Percentiles rank a stretch among this genome's conserved stretches.
phyloP scores from a whole-genome alignment of 2,113 vertebrate genomes.

The Bufo gargarizans region DNA sequence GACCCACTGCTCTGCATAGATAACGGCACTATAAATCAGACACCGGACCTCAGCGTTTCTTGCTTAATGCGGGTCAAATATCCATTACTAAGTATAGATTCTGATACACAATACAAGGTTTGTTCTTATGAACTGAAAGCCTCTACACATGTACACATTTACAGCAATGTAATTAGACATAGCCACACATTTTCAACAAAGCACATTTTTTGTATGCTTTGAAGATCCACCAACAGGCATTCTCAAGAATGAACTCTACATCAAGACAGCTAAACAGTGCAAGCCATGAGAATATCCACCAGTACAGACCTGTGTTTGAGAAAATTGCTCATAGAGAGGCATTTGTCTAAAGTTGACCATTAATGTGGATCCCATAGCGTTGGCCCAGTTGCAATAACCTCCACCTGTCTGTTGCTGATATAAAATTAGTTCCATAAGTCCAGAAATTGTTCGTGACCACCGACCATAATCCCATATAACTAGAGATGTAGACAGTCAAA shows the following conservation, averaged over 20 bases:
- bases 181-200: no score
- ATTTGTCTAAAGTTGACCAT: neutral
- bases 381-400: neutral
- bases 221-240: neutral
- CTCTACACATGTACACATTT: neutral
- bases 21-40: slow-evolving; percentile 10
- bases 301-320: neutral
- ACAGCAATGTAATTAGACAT: neutral
- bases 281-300: neutral
- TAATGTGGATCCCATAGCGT: neutral
- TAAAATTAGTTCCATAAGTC: neutral
- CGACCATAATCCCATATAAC: neutral
- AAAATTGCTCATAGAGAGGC: neutral
- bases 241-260: neutral
- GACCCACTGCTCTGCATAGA: neutral
- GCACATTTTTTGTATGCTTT: no score
- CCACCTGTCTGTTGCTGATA: neutral
- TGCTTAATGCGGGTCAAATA: neutral
- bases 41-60: neutral
- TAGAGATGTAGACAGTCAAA: neutral
- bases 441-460: neutral
- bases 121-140: neutral
- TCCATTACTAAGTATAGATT: slow-evolving; percentile 1
- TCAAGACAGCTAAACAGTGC: neutral
- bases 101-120: slow-evolving; percentile 4